Evolutionary conservation across 2,888 invertebrate genomes (phyloP).

Genomic region (Leucophenga maculata): DNA sequence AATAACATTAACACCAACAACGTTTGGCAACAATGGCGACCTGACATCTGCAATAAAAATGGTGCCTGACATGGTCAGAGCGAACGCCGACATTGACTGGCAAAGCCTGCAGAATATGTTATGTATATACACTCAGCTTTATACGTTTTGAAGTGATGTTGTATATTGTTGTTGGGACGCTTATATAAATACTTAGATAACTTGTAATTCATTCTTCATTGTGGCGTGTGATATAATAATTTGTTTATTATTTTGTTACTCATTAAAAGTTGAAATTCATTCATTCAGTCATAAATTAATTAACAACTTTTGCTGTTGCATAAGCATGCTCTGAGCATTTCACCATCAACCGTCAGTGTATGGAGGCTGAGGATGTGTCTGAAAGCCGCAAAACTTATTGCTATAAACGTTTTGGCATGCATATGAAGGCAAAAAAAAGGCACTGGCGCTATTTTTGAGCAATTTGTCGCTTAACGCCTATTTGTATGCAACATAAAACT

Average conservation of each 20-base stretch:
- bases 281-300: constrained; percentile 49
- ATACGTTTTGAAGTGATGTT: not conserved
- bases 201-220: not conserved
- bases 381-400: not conserved
- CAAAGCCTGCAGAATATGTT: not conserved
- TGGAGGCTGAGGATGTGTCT: not conserved
- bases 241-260: constrained; percentile 56
- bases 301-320: constrained; percentile 18
- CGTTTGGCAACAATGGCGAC: constrained; percentile 12
- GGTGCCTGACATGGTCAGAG: not conserved
- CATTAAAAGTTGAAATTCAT: constrained; percentile 60
- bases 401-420: not conserved
- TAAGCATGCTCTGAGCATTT: too few relatives aligned
- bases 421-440: not conserved
- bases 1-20: constrained; percentile 22
- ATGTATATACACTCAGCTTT: not conserved
- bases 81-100: not conserved
- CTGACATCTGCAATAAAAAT: constrained; percentile 11
- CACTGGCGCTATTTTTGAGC: too few relatives aligned
- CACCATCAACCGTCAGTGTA: too few relatives aligned
- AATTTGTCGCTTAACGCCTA: constrained; percentile 23
- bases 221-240: constrained; percentile 52
- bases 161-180: not conserved
- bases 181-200: not conserved
- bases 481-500: constrained; percentile 45